Conservation (phyloP, 2,888 invertebrate species). For the Axea sp. region DNA sequence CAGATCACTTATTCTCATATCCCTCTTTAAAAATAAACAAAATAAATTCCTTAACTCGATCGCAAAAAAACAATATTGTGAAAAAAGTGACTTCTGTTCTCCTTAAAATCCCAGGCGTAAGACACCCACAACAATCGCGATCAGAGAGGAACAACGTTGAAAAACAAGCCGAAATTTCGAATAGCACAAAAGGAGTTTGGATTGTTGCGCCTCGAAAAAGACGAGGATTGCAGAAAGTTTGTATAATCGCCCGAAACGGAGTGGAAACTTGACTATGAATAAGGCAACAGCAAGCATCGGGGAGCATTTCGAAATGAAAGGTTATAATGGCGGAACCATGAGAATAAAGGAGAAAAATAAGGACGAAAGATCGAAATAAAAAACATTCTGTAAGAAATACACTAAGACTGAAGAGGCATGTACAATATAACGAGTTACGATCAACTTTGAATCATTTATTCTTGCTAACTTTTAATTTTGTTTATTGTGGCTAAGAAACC, state of each 20-base stretch:
- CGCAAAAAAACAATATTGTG: background rate
- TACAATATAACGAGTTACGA: background rate
- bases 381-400: constrained; percentile 2
- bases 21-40: too few species aligned
- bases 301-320: constrained; percentile 57
- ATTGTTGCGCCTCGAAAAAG: constrained; percentile 46
- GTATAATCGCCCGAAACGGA: constrained; percentile 54
- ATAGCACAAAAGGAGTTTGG: constrained; percentile 50
- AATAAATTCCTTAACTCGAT: too few species aligned
- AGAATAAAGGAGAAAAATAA: constrained; percentile 20
- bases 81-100: background rate
- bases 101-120: background rate
- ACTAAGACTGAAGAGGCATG: background rate
- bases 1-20: too few species aligned
- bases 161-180: constrained; percentile 47
- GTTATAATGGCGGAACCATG: constrained; percentile 52
- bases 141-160: constrained; percentile 19
- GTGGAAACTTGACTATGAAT: constrained; percentile 55
- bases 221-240: constrained; percentile 52
- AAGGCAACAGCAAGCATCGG: constrained; percentile 44
- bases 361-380: background rate
- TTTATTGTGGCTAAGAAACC: too few species aligned
- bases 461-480: too few species aligned
- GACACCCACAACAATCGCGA: constrained; percentile 22
- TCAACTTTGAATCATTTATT: too few species aligned